phyloP scores from a whole-genome alignment of 2,888 invertebrate genomes.

The Melipona bicolor region DNA sequence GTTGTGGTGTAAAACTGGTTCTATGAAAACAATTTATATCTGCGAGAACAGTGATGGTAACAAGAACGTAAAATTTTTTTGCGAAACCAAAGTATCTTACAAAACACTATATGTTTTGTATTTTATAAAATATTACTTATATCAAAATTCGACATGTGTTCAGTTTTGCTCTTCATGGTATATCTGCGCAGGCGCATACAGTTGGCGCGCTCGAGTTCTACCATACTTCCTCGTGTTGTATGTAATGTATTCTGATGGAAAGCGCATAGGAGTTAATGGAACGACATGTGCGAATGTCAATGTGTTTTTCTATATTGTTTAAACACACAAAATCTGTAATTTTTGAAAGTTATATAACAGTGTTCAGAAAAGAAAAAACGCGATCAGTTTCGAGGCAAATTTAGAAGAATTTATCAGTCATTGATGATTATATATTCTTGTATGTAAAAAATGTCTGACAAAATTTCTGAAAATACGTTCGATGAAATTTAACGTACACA shows the following conservation, averaged over 20 bases:
- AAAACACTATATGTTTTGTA: too few relatives aligned
- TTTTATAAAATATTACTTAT: too few relatives aligned
- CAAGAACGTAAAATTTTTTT: too few relatives aligned
- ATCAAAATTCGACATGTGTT: neutral
- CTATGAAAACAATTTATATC: too few relatives aligned
- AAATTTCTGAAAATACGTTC: neutral
- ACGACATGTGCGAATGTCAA: neutral
- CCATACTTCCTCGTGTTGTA: neutral
- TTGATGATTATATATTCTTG: neutral
- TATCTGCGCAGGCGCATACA: neutral
- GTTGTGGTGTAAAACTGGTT: too few relatives aligned
- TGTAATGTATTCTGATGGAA: neutral
- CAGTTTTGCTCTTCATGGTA: neutral
- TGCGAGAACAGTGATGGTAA: too few relatives aligned
- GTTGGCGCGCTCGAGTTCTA: neutral
- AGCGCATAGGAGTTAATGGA: neutral
- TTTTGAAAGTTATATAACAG: neutral
- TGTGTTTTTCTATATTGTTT: neutral
- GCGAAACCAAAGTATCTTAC: too few relatives aligned
- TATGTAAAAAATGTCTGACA: neutral
- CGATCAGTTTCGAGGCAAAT: neutral
- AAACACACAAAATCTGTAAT: neutral
- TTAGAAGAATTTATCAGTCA: neutral
- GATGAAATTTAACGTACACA: neutral
- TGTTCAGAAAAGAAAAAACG: too few relatives aligned